These are phyloP conservation scores for Atlantisia rogersi DNA, from an alignment of 2,113 vertebrate species.

Conservation along the genomic window DNA sequence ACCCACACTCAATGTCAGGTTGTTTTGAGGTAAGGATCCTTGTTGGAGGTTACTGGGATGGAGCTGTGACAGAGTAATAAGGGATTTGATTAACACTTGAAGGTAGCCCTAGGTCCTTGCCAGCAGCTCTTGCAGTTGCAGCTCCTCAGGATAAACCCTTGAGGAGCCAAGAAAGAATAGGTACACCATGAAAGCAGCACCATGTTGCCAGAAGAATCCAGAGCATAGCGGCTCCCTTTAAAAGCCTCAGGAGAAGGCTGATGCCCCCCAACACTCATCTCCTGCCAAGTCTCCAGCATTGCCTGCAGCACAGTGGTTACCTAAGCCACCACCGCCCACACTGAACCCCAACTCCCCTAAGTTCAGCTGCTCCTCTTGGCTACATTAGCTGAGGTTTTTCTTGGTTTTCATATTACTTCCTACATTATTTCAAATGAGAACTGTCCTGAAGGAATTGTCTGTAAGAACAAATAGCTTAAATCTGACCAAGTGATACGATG, in stretches of 20 bases:
- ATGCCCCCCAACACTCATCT: neutral
- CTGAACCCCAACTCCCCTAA: accelerated
- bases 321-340: accelerated
- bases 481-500: accelerated
- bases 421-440: neutral
- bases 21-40: neutral
- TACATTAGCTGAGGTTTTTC: accelerated
- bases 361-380: neutral
- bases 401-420: neutral
- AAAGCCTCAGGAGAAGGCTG: neutral
- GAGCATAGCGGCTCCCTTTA: neutral
- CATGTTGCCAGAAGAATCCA: neutral
- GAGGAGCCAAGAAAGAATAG: neutral
- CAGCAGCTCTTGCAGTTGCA: neutral
- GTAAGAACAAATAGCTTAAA: neutral
- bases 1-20: neutral
- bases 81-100: neutral
- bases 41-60: neutral
- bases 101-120: neutral
- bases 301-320: neutral
- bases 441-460: neutral
- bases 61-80: neutral
- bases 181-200: neutral
- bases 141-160: neutral
- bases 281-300: neutral